Percentiles rank a stretch among this genome's conserved stretches.
Evolutionary conservation across 2,888 invertebrate genomes (phyloP).

Genomic region (Drosophila meridionalis): DNA sequence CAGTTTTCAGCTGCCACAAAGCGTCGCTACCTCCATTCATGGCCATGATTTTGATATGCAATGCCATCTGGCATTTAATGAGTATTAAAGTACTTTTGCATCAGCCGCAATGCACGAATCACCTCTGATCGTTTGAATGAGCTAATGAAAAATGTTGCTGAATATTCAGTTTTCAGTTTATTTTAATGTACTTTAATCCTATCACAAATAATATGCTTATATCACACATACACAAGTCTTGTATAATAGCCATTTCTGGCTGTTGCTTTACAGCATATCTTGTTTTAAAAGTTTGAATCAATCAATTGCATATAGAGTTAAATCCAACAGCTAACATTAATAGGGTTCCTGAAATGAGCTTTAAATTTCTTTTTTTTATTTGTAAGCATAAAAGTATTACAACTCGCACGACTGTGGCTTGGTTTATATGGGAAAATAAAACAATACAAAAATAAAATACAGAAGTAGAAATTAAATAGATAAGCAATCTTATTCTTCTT

Average conservation of each 20-base stretch:
- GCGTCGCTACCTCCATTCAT: conserved; percentile 15
- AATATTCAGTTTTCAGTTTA: neutral
- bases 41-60: conserved; percentile 2
- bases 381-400: neutral
- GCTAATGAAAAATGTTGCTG: neutral
- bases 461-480: too few relatives aligned
- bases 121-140: neutral
- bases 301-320: neutral
- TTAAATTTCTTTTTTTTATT: neutral
- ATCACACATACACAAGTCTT: neutral
- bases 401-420: neutral
- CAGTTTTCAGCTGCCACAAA: conserved; percentile 33
- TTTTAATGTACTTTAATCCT: neutral
- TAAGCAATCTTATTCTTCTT: too few relatives aligned
- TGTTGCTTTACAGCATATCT: neutral
- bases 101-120: conserved; percentile 12
- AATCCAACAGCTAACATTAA: neutral
- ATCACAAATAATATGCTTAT: neutral
- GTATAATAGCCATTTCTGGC: neutral
- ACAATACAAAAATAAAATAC: too few relatives aligned
- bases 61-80: conserved; percentile 31
- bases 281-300: neutral
- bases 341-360: neutral
- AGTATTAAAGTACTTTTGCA: conserved; percentile 19
- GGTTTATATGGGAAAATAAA: neutral